Evolutionary conservation across 2,113 vertebrate species (phyloP).

Genomic region (Lathamus discolor): DNA sequence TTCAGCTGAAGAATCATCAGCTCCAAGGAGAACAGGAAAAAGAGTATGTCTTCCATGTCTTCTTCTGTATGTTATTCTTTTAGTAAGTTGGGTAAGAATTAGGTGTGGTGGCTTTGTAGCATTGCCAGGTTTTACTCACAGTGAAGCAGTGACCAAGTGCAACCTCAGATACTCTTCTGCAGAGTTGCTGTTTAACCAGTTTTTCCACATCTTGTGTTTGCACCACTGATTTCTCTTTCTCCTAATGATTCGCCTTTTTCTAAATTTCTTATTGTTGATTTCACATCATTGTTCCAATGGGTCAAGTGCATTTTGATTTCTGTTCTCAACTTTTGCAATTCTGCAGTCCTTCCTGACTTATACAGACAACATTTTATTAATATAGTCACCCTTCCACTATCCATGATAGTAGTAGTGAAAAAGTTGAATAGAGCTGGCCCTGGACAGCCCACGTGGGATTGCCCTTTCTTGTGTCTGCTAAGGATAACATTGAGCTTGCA

Average conservation of each 20-base stretch:
- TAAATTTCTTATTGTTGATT: neutral
- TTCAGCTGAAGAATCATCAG: neutral
- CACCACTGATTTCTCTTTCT: neutral
- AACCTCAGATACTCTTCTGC: neutral
- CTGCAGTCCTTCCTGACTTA: neutral
- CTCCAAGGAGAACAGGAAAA: neutral
- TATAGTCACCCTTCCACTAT: neutral
- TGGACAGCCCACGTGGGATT: neutral
- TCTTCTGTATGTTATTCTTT: neutral
- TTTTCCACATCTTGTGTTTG: neutral
- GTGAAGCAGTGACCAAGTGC: neutral
- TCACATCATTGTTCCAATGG: neutral
- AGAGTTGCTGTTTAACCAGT: neutral
- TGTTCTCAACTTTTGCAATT: neutral
- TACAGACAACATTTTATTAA: neutral
- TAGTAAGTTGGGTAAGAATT: neutral
- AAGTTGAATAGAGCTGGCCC: neutral
- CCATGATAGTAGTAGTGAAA: neutral
- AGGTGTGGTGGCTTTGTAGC: neutral
- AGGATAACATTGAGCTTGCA: neutral
- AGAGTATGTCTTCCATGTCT: neutral
- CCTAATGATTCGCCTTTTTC: neutral
- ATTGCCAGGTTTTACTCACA: neutral
- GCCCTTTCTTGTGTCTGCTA: accelerated
- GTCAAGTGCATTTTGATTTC: neutral